Evolutionary conservation across 1,140 invertebrate species (phyloP).

Genomic region (Drosophila lacertosa): DNA sequence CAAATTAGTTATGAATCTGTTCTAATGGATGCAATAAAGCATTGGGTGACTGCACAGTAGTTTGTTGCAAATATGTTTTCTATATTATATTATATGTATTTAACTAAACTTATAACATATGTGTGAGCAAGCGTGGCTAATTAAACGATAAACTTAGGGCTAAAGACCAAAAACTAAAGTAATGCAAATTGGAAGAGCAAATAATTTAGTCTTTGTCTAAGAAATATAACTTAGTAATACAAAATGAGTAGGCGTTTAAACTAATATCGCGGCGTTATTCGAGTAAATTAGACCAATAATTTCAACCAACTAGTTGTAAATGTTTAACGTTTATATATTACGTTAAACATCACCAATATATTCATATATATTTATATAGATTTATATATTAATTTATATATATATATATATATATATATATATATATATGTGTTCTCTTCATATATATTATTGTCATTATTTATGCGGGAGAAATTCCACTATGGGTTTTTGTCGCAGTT

Average conservation of each 20-base stretch:
- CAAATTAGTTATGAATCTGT: conserved; percentile 63
- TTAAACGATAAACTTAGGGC: conserved; percentile 66
- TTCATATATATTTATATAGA: conserved; percentile 24
- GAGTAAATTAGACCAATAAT: conserved; percentile 30
- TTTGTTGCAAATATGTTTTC: conserved; percentile 52
- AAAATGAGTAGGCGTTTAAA: conserved; percentile 43
- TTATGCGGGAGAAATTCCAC: conserved; percentile 78
- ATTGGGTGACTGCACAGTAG: conserved; percentile 45
- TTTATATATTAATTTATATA: conserved; percentile 13
- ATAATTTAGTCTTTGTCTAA: conserved; percentile 75
- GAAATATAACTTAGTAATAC: conserved; percentile 56
- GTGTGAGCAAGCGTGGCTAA: conserved; percentile 77
- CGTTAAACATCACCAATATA: conserved; percentile 63
- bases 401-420: conserved; percentile 34
- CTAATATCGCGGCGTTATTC: conserved; percentile 71
- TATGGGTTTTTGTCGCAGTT: conserved; percentile 63
- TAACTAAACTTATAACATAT: conserved; percentile 66
- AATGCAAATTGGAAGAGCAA: conserved; percentile 74
- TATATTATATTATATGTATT: conserved; percentile 36
- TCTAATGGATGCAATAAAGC: conserved; percentile 36
- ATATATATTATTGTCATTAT: conserved; percentile 82
- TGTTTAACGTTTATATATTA: conserved; percentile 63
- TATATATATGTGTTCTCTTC: conserved; percentile 36
- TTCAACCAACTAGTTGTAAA: conserved; percentile 27
- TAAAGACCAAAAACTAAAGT: conserved; percentile 54